phyloP scores from a whole-genome alignment of 2,797 vertebrate genomes.

The Lophotriccus pileatus region DNA sequence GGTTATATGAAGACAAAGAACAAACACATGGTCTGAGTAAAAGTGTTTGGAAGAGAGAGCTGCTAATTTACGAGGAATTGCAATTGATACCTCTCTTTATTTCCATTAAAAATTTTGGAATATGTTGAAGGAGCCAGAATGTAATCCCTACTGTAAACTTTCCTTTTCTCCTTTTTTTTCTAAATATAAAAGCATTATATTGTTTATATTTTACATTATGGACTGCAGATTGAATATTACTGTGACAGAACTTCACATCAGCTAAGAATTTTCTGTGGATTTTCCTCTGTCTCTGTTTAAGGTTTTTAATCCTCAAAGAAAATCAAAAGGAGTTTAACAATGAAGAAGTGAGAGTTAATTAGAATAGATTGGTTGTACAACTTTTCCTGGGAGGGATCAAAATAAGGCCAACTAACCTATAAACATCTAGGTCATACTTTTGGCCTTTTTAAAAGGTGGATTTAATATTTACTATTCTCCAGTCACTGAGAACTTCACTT shows the following conservation, averaged over 20 bases:
- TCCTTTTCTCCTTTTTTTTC: fast-evolving
- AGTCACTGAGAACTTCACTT: background rate
- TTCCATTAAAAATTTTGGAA: background rate
- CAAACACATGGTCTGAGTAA: background rate
- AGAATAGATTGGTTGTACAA: background rate
- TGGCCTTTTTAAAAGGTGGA: background rate
- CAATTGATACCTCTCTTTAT: background rate
- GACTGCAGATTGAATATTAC: background rate
- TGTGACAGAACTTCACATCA: background rate
- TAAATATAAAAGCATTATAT: background rate
- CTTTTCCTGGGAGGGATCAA: background rate
- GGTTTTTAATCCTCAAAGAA: background rate
- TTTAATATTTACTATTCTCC: background rate
- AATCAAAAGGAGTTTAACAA: background rate
- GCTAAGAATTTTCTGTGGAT: background rate
- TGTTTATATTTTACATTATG: background rate
- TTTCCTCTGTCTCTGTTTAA: background rate
- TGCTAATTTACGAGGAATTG: background rate
- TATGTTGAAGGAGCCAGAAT: background rate
- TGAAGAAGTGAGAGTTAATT: background rate
- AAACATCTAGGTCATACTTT: background rate
- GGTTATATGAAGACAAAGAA: background rate
- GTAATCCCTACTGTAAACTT: background rate
- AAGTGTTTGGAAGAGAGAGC: background rate
- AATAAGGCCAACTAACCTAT: background rate